phyloP scores from a whole-genome alignment of 2,888 invertebrate genomes.

The Drepana falcataria region DNA sequence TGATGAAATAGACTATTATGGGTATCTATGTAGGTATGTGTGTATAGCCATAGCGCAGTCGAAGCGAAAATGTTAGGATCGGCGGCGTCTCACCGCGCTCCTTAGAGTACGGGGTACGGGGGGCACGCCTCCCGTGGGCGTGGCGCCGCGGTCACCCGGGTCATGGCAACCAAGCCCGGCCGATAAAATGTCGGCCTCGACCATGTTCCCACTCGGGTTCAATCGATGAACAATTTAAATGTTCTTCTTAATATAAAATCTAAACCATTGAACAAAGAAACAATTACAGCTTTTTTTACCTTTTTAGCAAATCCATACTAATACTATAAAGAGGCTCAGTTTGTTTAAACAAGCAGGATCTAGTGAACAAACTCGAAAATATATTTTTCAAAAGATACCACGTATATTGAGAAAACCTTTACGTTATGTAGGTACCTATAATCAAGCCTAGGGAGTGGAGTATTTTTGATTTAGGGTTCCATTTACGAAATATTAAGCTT shows the following conservation, averaged over 20 bases:
- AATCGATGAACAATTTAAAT: background rate
- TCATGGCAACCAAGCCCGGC: slow-evolving; percentile 41
- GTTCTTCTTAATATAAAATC: background rate
- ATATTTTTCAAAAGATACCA: no score
- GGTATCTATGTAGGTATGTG: slow-evolving; percentile 10
- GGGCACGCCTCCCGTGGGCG: slow-evolving; percentile 49
- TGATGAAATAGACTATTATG: slow-evolving; percentile 20
- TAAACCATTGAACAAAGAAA: background rate
- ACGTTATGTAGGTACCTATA: no score
- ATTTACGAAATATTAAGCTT: no score
- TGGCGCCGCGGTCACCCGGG: slow-evolving; percentile 51
- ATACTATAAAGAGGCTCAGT: no score
- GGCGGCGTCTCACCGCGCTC: slow-evolving; percentile 38
- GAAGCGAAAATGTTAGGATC: slow-evolving; percentile 50
- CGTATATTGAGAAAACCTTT: no score
- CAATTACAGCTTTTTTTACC: no score
- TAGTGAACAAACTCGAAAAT: no score
- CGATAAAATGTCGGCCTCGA: slow-evolving; percentile 52
- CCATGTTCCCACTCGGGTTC: slow-evolving; percentile 18
- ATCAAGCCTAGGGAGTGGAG: no score
- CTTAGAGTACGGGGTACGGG: slow-evolving; percentile 33
- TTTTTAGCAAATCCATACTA: background rate
- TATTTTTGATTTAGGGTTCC: no score
- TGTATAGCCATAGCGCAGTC: slow-evolving; percentile 24
- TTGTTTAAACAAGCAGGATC: no score